Conservation (phyloP, 1,140 invertebrate genomes). For the Solenopsis invicta region DNA sequence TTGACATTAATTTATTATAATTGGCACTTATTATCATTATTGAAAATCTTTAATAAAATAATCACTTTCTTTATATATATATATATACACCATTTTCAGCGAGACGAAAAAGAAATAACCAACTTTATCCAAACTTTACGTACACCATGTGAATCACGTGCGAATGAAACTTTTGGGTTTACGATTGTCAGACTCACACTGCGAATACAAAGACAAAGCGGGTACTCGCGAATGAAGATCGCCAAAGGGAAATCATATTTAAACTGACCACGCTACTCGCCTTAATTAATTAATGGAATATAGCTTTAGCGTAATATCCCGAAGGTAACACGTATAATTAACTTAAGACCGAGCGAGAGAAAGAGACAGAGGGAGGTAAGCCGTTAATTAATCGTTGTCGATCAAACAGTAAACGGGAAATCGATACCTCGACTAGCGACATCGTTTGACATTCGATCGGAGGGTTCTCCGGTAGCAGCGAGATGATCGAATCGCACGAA, state of each 20-base stretch:
- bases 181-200: conserved; percentile 37
- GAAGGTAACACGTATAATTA: conserved; percentile 72
- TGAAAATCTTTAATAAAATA: conserved; percentile 11
- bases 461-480: neutral
- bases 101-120: conserved; percentile 16
- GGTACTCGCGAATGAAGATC: conserved; percentile 70
- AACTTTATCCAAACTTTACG: conserved; percentile 7
- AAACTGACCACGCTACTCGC: conserved; percentile 79
- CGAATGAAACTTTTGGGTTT: conserved; percentile 21
- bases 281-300: conserved; percentile 79
- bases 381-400: conserved; percentile 65
- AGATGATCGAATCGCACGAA: conserved; percentile 20
- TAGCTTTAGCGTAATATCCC: conserved; percentile 74
- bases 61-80: neutral
- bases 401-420: conserved; percentile 47
- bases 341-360: conserved; percentile 59
- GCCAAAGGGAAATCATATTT: conserved; percentile 64
- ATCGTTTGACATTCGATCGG: conserved; percentile 59
- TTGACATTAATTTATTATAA: neutral
- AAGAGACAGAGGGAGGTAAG: conserved; percentile 28
- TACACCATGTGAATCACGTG: neutral
- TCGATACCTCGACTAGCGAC: conserved; percentile 20
- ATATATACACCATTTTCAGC: neutral
- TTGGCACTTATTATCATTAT: neutral
- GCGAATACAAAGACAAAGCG: neutral